Evolutionary conservation across 2,113 vertebrate species (phyloP).

Genomic region (Miniopterus natalensis): DNA sequence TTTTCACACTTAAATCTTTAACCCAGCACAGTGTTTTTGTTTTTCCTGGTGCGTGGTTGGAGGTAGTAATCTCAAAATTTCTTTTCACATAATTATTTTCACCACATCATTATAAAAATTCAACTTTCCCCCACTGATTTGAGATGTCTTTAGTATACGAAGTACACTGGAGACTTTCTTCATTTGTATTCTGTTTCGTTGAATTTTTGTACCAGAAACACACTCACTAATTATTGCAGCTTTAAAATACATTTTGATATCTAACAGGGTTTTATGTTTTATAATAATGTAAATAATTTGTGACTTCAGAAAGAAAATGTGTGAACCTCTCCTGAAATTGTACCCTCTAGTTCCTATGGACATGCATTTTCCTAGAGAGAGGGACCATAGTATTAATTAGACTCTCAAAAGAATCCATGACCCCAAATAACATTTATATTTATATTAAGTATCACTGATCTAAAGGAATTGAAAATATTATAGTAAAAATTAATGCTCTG

Average conservation of each 20-base stretch:
- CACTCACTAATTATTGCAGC: neutral
- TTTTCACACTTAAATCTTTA: slow-evolving; percentile 45
- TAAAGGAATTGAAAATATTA: neutral
- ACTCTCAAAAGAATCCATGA: neutral
- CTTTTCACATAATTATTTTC: slow-evolving; percentile 2
- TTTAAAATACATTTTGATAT: slow-evolving; percentile 15
- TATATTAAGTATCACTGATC: neutral
- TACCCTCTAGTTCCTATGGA: neutral
- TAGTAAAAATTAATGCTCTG: neutral
- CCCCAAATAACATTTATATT: neutral
- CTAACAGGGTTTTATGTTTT: neutral
- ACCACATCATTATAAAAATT: neutral
- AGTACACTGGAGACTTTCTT: neutral
- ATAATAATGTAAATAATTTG: neutral
- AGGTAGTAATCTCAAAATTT: neutral
- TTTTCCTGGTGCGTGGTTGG: neutral
- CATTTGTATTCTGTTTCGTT: neutral
- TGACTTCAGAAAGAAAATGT: neutral
- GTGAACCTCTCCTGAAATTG: neutral
- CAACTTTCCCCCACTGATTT: neutral
- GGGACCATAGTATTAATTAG: neutral
- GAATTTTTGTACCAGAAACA: neutral
- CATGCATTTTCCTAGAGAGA: slow-evolving; percentile 4
- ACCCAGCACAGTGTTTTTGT: neutral
- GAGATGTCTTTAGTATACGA: neutral